A percentile compares a stretch with the other conserved stretches of the same genome.
Evolutionary conservation across 2,113 vertebrate genomes (phyloP).

Genomic region (Gnathonemus longibarbis): DNA sequence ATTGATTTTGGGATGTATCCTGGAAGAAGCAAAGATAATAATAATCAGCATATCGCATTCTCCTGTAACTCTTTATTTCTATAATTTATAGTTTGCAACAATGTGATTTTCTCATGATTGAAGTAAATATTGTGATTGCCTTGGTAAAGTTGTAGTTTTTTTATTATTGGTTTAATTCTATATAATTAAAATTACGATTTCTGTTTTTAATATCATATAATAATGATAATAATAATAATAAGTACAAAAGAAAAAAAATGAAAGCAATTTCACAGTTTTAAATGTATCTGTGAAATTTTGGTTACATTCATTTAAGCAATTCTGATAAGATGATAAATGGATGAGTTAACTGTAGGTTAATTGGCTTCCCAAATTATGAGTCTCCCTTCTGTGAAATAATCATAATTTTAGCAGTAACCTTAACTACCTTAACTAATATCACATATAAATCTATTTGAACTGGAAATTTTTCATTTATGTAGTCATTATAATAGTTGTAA

Average conservation of each 20-base stretch:
- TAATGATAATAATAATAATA: background rate
- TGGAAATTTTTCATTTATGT: background rate
- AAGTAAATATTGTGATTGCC: background rate
- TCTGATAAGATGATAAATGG: background rate
- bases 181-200: background rate
- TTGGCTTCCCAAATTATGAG: background rate
- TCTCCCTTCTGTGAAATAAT: background rate
- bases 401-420: background rate
- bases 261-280: background rate
- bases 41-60: background rate
- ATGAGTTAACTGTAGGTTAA: background rate
- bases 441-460: background rate
- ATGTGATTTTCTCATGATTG: background rate
- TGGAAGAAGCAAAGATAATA: background rate
- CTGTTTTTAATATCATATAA: background rate
- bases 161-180: constrained; percentile 26
- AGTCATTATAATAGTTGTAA: background rate
- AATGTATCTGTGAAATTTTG: background rate
- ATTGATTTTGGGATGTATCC: background rate
- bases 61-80: background rate
- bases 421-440: background rate
- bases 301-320: background rate
- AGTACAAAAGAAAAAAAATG: background rate
- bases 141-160: constrained; percentile 15
- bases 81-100: background rate